Base-by-base conservation (phyloP, 2,113 vertebrate species). In the Paramisgurnus dabryanus region DNA sequence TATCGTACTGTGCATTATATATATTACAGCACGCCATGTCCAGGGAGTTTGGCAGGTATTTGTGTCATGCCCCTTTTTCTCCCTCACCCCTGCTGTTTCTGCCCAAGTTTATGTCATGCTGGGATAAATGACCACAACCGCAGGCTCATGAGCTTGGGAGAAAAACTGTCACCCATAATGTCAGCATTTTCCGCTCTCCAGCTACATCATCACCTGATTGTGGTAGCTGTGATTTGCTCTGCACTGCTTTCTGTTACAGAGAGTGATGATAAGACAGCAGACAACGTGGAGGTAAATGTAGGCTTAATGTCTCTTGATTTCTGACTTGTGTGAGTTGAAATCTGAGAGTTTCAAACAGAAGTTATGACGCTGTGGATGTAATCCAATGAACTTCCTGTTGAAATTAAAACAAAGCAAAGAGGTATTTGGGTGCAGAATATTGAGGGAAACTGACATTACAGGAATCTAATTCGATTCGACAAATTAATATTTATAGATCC, bases 131-230 rank as follows among this genome's bases (percentile, higher is more conserved):
- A 66, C 12, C 47, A 72, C 27, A 47, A 70, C 22, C 22, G 47
- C 22, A 39, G 7, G 57, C 58, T 55, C 27, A 74, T n/a, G 45
- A 74, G 15, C 57, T 70, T 45, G 39, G 57, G 55, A 73, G 58
- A 70, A 60, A 69, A 76, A 67, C 15, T 13, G 58, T 74, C 49
- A 43, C 57, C 61, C 13, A 78, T 68, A 49, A 47, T 13, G 50
- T 77, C 66, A 75, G 57, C 69, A 27, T 77, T 76, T 73, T 65
- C 63, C 80, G 41, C 64, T 60, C 34, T 67, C 45, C 68, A 18
- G 66, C 66, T 82, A 47, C 73, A 66, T 74, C 79, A 64, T 69
- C 64, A 80, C 63, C 47, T 81, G 64, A 78, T 34, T 80, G 75
- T 40, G 74, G 45, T 13, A 8, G 82, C 63, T 15, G 40, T 77